Percentiles rank a stretch among this genome's conserved stretches.
phyloP scores from a whole-genome alignment of 2,797 vertebrate genomes.

The Amphiprion clarkii region DNA sequence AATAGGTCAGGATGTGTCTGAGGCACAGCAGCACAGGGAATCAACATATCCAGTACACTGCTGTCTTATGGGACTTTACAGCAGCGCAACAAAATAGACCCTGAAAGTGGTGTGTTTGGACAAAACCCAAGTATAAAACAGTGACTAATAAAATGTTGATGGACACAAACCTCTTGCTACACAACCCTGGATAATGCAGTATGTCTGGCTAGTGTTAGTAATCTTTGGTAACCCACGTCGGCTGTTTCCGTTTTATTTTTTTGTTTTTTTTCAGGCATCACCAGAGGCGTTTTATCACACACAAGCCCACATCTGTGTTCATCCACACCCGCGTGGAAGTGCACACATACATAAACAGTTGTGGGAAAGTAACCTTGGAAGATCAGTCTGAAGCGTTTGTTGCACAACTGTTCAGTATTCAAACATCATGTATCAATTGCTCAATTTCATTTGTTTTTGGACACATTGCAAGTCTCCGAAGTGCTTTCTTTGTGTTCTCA shows the following conservation, averaged over 20 bases:
- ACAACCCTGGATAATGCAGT: conserved; percentile 42
- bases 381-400: conserved; percentile 28
- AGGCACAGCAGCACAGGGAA: conserved; percentile 56
- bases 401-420: conserved; percentile 45
- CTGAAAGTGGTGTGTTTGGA: conserved; percentile 54
- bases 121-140: conserved; percentile 53
- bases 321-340: background rate
- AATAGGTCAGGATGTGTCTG: conserved; percentile 72
- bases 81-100: conserved; percentile 38
- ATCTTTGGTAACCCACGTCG: conserved; percentile 50
- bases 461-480: conserved; percentile 35
- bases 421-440: conserved; percentile 42
- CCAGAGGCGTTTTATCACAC: conserved; percentile 33
- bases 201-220: conserved; percentile 48
- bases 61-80: conserved; percentile 47
- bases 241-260: conserved; percentile 44
- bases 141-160: conserved; percentile 67
- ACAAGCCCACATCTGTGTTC: conserved; percentile 25
- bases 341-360: conserved; percentile 20
- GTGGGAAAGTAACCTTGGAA: conserved; percentile 56
- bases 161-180: conserved; percentile 44
- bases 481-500: conserved; percentile 33
- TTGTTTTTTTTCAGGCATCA: conserved; percentile 19
- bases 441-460: conserved; percentile 50
- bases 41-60: conserved; percentile 51